Conservation (phyloP, 2,888 invertebrate genomes). For the Temnothorax ravouxi region DNA sequence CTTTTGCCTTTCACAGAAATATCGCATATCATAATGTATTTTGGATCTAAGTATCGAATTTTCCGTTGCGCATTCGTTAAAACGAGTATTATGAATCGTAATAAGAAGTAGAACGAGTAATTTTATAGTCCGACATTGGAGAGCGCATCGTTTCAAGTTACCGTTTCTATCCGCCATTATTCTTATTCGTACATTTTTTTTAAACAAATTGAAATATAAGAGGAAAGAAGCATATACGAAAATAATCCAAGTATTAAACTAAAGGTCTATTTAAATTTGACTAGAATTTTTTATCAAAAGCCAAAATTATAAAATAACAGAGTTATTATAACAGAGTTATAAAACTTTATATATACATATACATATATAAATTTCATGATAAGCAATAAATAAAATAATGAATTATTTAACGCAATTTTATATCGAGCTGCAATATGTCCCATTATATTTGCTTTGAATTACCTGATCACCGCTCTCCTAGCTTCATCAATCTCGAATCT, state of each 20-base stretch:
- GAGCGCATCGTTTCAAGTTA: neutral
- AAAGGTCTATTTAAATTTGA: neutral
- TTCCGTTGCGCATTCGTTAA: neutral
- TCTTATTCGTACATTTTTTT: neutral
- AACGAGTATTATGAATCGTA: slow-evolving; percentile 6
- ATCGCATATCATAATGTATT: neutral
- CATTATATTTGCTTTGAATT: neutral
- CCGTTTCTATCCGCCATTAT: neutral
- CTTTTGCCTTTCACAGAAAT: neutral
- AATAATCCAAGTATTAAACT: neutral
- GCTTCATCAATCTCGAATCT: slow-evolving; percentile 4
- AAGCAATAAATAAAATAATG: neutral
- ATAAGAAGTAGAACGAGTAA: slow-evolving; percentile 60
- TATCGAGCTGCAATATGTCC: neutral
- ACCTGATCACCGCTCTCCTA: neutral
- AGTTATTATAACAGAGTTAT: neutral
- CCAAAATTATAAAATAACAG: neutral
- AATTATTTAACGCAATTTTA: neutral
- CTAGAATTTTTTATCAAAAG: neutral
- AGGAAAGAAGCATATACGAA: neutral
- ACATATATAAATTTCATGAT: too few species aligned
- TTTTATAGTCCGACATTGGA: slow-evolving; percentile 62
- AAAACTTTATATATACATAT: too few species aligned
- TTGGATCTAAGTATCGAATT: neutral
- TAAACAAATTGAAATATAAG: neutral